Evolutionary conservation across 2,888 invertebrate species (phyloP), one percentile per base, ranked within the genome.

Genomic region (Drosophila suboccidentalis): DNA sequence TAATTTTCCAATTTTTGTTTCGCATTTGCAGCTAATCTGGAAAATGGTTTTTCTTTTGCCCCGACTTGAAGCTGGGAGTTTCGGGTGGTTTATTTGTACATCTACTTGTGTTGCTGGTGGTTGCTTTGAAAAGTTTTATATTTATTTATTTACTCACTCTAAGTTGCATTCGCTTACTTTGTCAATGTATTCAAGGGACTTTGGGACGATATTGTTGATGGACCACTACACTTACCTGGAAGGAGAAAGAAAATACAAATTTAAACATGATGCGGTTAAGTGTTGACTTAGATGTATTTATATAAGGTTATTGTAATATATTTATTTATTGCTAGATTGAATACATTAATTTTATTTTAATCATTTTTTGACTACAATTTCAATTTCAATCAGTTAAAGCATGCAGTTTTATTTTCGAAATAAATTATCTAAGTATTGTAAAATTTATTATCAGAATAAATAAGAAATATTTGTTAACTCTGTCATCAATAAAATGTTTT

Each of bases 1-100:
- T 88, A 87, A 87, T 85, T 88, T 85, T 78, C 79, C 85, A 85
- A 88, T 88, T 85, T 88, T 83, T 79, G 69, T 85, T 82, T 77
- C 81, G 58, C 87, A 83, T 88, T 83, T 81, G 66, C 64, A 71
- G 78, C 78, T 85, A 85, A 85, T 85, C 85, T 84, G 75, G 84
- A 84, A 85, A 87, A 88, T 89, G 80, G 85, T 59, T 78, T 78
- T 79, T 75, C 61, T 80, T 71, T 60, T 60, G 47, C 36, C n/a
- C 15, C 13, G 8, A 32, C 11, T 15, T 43, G 15, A 11, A 43
- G 39, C 13, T 19, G 46, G 17, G 50, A 34, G 41, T 19, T 32
- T 51, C 38, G 34, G 26, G 34, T 66, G 22, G 39, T 41, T 66
- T 53, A 54, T 32, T 60, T 44, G 29, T 17, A 11, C 29, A 22